Conservation (phyloP, 1,140 invertebrate species). For the Drosophila subobscura region DNA sequence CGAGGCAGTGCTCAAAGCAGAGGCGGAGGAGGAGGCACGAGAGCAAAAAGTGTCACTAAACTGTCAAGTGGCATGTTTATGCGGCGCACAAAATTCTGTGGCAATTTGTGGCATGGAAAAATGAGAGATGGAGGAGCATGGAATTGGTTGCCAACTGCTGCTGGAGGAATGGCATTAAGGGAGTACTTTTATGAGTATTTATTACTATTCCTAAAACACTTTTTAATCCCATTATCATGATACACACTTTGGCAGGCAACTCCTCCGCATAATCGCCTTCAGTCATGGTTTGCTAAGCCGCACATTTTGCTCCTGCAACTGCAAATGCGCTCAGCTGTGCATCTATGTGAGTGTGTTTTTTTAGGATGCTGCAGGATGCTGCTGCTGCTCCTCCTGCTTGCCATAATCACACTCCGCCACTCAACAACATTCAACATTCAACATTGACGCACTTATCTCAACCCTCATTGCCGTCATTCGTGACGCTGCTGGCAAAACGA, state of each 20-base stretch:
- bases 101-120: background rate
- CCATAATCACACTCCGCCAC: conserved; percentile 61
- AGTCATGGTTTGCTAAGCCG: background rate
- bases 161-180: too few relatives aligned
- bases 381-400: conserved; percentile 30
- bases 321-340: conserved; percentile 4
- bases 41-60: conserved; percentile 10
- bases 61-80: conserved; percentile 13
- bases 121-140: background rate
- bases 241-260: too few relatives aligned
- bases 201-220: too few relatives aligned
- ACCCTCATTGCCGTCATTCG: conserved; percentile 57
- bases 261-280: conserved; percentile 4
- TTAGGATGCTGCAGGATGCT: conserved; percentile 14
- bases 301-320: conserved; percentile 1
- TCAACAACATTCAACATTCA: conserved; percentile 28
- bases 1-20: conserved; percentile 1
- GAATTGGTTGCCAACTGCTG: too few relatives aligned
- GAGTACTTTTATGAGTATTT: too few relatives aligned
- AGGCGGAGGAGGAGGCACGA: too few relatives aligned
- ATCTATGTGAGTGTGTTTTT: conserved; percentile 18
- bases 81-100: background rate
- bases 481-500: conserved; percentile 39
- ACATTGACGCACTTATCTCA: conserved; percentile 58
- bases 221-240: background rate